These are phyloP conservation scores for Bettongia penicillata DNA, from an alignment of 2,113 vertebrate genomes.

Conservation along the genomic window DNA sequence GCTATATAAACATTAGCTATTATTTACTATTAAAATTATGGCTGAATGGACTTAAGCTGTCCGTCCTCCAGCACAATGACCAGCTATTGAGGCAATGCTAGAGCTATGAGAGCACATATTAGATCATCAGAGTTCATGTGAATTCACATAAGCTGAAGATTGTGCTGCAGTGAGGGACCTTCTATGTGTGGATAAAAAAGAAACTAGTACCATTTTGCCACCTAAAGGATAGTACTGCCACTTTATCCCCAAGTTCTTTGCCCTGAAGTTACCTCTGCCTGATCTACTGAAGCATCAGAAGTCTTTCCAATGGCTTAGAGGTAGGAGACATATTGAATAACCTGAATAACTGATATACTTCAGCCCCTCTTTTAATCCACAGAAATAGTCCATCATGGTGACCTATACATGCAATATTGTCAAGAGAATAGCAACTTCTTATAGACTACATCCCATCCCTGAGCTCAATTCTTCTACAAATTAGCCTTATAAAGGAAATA, in stretches of 20 bases:
- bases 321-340: background rate
- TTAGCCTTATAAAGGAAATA: background rate
- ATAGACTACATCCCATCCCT: background rate
- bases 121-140: background rate
- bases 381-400: background rate
- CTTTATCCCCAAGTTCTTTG: background rate
- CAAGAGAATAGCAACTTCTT: background rate
- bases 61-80: background rate
- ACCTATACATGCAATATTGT: background rate
- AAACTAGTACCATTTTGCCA: background rate
- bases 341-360: background rate
- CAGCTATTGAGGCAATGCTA: background rate
- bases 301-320: background rate
- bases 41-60: background rate
- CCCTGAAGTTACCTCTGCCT: background rate
- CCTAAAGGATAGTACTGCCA: background rate
- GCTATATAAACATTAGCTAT: no score
- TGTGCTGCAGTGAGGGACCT: no score
- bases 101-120: background rate
- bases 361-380: background rate
- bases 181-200: background rate
- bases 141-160: background rate
- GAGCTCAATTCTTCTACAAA: background rate
- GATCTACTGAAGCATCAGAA: background rate
- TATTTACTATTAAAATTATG: background rate